Evolutionary conservation across 2,888 invertebrate genomes (phyloP), one percentile per base, ranked within the genome.

Genomic region (Oscheius sp.): DNA sequence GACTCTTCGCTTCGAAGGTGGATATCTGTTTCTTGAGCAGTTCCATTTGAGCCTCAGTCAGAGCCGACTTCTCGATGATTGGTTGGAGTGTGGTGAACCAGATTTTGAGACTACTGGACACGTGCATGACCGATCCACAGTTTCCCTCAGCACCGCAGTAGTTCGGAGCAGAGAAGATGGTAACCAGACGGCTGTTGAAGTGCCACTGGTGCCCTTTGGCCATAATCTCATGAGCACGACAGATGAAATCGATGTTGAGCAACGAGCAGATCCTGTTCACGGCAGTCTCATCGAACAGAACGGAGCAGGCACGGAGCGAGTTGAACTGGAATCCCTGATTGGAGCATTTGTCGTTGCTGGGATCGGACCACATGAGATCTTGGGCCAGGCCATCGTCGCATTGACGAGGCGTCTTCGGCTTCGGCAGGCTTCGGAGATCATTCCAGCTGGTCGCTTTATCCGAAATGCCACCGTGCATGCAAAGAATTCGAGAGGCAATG

Each of bases 391-490:
- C 84, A 0, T 29, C 48, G 42, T 85, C 85, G 47, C 84, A 84
- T n/a, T 84, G 84, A 1, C 11, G 47, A 48, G 77, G 79, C 3
- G 70, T 70, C 35, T 80, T 73, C 7, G 84, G 81, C 60, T 86
- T 86, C 84, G 85, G 76, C 59, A 85, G 70, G 7, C 2, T 32
- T 13, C 55, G 21, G 37, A 59, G 37, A 37, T 77, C 55, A 9
- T 74, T 51, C 83, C 84, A 82, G 35, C 59, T 74, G 65, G 78
- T 78, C 65, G 85, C 85, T 42, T 79, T 76, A 35, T 79, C 77
- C n/a, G 85, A 85, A 42, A 86, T 79, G 37, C 86, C 86, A 2
- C 86, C 86, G 66, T 86, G 86, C 83, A 84, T 84, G 70, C 82
- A 81, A 37, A 86, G 74, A 33, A 85, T 83, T 33, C 79, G 76